Conservation (phyloP, 1,140 invertebrate genomes). For the Lamellibrachia luymesi region DNA sequence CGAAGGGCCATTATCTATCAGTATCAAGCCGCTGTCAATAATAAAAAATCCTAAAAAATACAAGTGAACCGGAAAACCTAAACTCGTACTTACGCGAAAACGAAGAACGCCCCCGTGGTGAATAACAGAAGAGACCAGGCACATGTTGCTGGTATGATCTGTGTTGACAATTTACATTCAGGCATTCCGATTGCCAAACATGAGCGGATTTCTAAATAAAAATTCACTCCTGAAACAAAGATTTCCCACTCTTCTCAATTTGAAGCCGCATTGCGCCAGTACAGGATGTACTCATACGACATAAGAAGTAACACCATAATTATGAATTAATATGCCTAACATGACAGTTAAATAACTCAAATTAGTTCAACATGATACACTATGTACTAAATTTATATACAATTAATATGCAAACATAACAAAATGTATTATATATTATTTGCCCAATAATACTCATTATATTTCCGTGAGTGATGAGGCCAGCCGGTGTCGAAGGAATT, state of each 20-base stretch:
- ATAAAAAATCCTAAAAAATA: background rate
- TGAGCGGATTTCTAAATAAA: background rate
- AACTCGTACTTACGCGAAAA: slow-evolving; percentile 83
- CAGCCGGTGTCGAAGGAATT: background rate
- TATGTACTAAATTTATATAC: background rate
- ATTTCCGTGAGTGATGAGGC: background rate
- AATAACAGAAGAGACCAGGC: slow-evolving; percentile 90
- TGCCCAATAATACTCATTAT: background rate
- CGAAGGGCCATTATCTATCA: background rate
- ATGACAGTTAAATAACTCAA: background rate
- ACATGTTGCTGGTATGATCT: slow-evolving; percentile 76
- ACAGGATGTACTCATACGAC: background rate
- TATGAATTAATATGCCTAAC: background rate
- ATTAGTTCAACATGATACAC: background rate
- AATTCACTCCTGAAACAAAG: slow-evolving; percentile 13
- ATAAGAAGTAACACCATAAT: background rate
- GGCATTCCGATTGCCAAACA: slow-evolving; percentile 25
- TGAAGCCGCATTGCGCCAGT: background rate
- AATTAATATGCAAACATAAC: background rate
- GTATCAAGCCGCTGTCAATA: background rate
- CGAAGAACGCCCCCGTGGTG: slow-evolving; percentile 91
- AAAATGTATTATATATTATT: background rate
- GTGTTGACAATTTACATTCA: slow-evolving; percentile 26
- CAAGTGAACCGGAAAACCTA: background rate
- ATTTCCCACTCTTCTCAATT: slow-evolving; percentile 12